Evolutionary conservation across 2,888 invertebrate genomes (phyloP).

Genomic region (Bombyx huttoni): DNA sequence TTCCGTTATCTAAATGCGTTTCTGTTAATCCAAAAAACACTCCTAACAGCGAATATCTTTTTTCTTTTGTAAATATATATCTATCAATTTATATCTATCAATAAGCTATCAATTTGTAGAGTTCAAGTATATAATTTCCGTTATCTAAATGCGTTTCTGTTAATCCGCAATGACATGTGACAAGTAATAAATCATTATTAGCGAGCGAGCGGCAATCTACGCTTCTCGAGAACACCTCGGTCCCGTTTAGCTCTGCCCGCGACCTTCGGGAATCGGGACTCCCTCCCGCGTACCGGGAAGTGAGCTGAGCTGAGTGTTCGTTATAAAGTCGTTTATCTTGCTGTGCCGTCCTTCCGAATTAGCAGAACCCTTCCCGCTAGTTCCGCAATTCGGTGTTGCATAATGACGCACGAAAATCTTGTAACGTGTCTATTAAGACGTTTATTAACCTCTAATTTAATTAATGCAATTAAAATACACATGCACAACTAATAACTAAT

Average conservation of each 20-base stretch:
- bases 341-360: conserved; percentile 24
- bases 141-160: conserved; percentile 18
- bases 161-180: conserved; percentile 22
- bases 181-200: conserved; percentile 64
- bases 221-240: conserved; percentile 37
- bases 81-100: no score
- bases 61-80: no score
- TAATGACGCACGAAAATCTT: no score
- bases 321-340: conserved; percentile 43
- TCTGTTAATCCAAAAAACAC: conserved; percentile 13
- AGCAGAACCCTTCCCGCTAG: conserved; percentile 14
- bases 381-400: conserved; percentile 11
- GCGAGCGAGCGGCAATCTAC: conserved; percentile 38
- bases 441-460: no score
- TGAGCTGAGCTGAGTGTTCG: conserved; percentile 38
- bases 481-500: no score
- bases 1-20: conserved; percentile 14
- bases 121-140: conserved; percentile 1
- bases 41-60: no score
- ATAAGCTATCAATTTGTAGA: no score
- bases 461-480: no score
- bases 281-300: conserved; percentile 47
- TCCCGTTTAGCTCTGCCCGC: conserved; percentile 40
- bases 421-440: no score
- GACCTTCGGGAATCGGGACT: conserved; percentile 46